Conservation (phyloP, 2,113 vertebrate species). For the Salvelinus namaycush region DNA sequence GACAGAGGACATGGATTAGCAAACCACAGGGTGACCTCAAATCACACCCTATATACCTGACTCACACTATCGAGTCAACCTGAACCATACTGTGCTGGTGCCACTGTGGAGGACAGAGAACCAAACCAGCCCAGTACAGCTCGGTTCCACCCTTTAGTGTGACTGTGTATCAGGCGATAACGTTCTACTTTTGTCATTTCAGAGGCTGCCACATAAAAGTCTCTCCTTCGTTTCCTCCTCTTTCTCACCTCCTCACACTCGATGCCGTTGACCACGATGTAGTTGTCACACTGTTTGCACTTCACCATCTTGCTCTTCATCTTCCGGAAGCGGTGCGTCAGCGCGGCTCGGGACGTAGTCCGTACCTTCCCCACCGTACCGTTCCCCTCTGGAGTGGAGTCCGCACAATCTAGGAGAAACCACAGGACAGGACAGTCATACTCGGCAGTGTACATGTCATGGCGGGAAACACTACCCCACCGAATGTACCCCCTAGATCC, state of each 20-base stretch:
- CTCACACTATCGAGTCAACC: too few species aligned
- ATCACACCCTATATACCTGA: too few species aligned
- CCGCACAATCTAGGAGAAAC: constrained; percentile 68
- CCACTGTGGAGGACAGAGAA: too few species aligned
- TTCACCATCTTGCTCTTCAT: constrained; percentile 85
- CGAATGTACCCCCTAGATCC: background rate
- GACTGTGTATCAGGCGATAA: too few species aligned
- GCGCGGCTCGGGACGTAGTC: constrained; percentile 75
- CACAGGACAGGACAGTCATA: background rate
- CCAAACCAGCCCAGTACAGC: too few species aligned
- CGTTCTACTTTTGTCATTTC: too few species aligned
- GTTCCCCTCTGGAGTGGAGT: constrained; percentile 67
- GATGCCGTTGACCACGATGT: constrained; percentile 84
- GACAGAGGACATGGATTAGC: background rate
- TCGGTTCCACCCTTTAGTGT: too few species aligned
- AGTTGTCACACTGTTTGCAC: constrained; percentile 92
- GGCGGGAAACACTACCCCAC: background rate
- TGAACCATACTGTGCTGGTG: too few species aligned
- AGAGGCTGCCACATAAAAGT: too few species aligned
- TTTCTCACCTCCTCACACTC: constrained; percentile 90
- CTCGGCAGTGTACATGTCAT: background rate
- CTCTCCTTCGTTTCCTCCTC: too few species aligned
- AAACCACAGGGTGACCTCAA: background rate
- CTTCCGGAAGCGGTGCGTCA: constrained; percentile 84
- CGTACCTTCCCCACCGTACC: constrained; percentile 64